These are phyloP conservation scores for Drosophila jambulina DNA, from an alignment of 1,140 invertebrate species.

Conservation along the genomic window DNA sequence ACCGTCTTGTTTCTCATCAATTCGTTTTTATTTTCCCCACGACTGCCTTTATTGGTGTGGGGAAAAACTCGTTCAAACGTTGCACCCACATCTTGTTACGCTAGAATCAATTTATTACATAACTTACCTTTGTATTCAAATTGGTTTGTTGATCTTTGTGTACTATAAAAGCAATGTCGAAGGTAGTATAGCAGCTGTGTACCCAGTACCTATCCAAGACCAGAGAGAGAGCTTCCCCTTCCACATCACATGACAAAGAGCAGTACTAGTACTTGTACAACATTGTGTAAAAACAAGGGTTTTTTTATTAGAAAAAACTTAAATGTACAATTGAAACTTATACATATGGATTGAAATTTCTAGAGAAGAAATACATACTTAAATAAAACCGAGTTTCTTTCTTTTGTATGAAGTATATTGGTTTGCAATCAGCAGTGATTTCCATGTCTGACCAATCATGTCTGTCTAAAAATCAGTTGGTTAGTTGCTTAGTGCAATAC, in stretches of 20 bases:
- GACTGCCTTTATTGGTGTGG: background rate
- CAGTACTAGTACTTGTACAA: background rate
- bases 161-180: background rate
- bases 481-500: constrained; percentile 30
- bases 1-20: background rate
- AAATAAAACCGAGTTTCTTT: constrained; percentile 35
- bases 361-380: constrained; percentile 33
- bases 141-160: constrained; percentile 10
- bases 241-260: background rate
- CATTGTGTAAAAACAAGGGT: constrained; percentile 30
- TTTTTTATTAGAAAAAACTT: constrained; percentile 43
- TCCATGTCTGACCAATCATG: constrained; percentile 15
- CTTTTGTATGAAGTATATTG: constrained; percentile 15
- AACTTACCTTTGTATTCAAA: constrained; percentile 52
- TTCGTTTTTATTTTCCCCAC: background rate
- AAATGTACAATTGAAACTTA: constrained; percentile 52
- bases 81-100: background rate
- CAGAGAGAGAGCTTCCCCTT: background rate
- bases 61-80: constrained; percentile 10
- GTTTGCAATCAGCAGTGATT: constrained; percentile 14
- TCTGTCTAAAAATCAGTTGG: constrained; percentile 19
- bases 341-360: constrained; percentile 37
- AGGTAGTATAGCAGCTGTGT: constrained; percentile 20
- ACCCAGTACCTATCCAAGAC: background rate
- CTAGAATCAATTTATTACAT: constrained; percentile 3